Percentiles rank a stretch among this genome's conserved stretches.
Evolutionary conservation across 2,113 vertebrate species (phyloP).

Genomic region (Corythornis cristatus): DNA sequence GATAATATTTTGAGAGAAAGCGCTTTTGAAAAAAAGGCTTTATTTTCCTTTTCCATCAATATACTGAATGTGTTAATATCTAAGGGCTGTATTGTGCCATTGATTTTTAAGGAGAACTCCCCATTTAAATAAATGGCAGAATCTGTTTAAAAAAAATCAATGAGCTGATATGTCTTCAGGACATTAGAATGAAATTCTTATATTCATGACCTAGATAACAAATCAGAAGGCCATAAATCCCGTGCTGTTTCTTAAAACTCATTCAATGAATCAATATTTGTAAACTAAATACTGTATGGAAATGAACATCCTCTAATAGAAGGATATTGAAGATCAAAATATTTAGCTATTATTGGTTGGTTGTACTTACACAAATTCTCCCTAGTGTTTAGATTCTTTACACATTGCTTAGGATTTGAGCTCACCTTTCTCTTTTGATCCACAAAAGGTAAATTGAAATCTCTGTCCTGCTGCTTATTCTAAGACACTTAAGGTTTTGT

Average conservation of each 20-base stretch:
- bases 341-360: conserved; percentile 20
- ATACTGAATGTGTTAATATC: conserved; percentile 64
- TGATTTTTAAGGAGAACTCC: conserved; percentile 66
- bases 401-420: not conserved
- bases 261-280: conserved; percentile 34
- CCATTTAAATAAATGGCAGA: conserved; percentile 61
- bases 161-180: conserved; percentile 47
- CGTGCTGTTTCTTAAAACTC: conserved; percentile 53
- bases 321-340: not conserved
- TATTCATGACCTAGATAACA: conserved; percentile 67
- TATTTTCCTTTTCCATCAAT: conserved; percentile 55
- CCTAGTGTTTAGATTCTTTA: not conserved
- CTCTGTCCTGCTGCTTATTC: not conserved
- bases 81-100: conserved; percentile 51
- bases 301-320: conserved; percentile 21
- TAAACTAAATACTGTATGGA: conserved; percentile 38
- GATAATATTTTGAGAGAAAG: conserved; percentile 43
- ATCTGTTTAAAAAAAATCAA: conserved; percentile 70
- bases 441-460: not conserved
- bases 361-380: not conserved
- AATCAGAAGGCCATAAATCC: conserved; percentile 6
- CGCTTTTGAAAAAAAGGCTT: conserved; percentile 38
- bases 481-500: not conserved
- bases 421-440: not conserved
- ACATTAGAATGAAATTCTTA: conserved; percentile 62